A percentile compares a stretch with the other conserved stretches of the same genome.
Conservation (phyloP, 2,113 vertebrate species). For the Ceyx margarethae region DNA sequence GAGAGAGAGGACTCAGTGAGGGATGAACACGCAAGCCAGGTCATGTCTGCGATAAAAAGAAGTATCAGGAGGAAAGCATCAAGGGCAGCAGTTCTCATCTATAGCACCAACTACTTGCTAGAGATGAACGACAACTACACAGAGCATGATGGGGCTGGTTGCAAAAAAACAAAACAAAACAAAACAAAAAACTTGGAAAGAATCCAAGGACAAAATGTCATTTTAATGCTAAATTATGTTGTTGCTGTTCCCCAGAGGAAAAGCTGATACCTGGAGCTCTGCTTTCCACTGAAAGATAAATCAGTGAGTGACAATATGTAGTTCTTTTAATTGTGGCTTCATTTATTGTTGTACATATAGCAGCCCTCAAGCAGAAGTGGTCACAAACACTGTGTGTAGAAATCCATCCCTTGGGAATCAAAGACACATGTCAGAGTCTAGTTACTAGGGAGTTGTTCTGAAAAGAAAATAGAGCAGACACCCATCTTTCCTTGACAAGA, state of each 20-base stretch:
- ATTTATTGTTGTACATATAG: not conserved
- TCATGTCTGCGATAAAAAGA: not conserved
- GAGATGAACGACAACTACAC: not conserved
- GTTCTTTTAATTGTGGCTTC: constrained; percentile 18
- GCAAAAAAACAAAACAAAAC: not conserved
- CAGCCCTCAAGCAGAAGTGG: not conserved
- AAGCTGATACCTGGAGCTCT: not conserved
- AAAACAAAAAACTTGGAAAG: not conserved
- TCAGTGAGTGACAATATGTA: not conserved
- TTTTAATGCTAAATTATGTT: constrained; percentile 17
- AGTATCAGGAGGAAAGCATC: not conserved
- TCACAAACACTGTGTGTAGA: not conserved
- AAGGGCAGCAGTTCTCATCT: not conserved
- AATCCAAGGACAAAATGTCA: not conserved
- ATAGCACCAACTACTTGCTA: not conserved
- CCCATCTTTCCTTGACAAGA: not conserved
- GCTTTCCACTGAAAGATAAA: not conserved
- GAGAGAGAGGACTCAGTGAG: not conserved
- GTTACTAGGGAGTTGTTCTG: not conserved
- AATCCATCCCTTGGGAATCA: not conserved
- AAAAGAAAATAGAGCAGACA: not conserved
- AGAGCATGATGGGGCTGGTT: not conserved
- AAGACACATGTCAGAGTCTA: not conserved
- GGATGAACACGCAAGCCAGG: not conserved
- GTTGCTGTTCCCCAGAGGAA: not conserved